Evolutionary conservation across 2,888 invertebrate genomes (phyloP), one percentile per base, ranked within the genome.

Genomic region (Seira sanloemensis): DNA sequence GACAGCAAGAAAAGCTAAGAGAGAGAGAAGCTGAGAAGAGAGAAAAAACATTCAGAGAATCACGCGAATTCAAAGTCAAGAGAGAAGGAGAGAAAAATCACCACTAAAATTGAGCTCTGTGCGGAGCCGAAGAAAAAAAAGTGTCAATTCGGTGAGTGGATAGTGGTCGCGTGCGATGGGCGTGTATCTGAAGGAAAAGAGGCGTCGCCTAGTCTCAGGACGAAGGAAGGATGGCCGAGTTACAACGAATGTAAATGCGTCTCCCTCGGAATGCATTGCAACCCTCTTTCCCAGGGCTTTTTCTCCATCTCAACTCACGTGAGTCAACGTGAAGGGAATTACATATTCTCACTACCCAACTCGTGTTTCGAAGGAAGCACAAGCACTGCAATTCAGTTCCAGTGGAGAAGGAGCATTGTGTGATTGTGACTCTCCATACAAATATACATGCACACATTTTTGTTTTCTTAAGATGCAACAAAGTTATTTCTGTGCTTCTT

Each of bases 151-250:
- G 78, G 74, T 83, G 77, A 83, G 78, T 83, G 83, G 83, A 84
- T 86, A 83, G 86, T 87, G 87, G 89, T 89, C 89, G 88, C 89
- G 88, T 89, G 89, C 88, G 85, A 86, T 83, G 86, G 89, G 88
- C 88, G 88, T 88, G 78, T 21, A 73, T 72, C 71, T 50, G 73
- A 75, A 78, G 86, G 66, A 75, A 80, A 78, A 81, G 78, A 88
- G 88, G 87, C 88, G 89, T 88, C 88, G 71, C 86, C 82, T 37
- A 68, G 77, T 85, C 77, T 74, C 78, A 74, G 74, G 66, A 71
- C 78, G 78, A 75, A 82, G 85, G 83, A 83, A 83, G 83, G 83
- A 83, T 77, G 83, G 83, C 83, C 83, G 83, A 83, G 68, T 78
- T 73, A 72, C 78, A 83, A 78, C 83, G 83, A 83, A 83, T 83